These are phyloP conservation scores for Passer domesticus DNA, from an alignment of 2,113 vertebrate species.

Conservation along the genomic window DNA sequence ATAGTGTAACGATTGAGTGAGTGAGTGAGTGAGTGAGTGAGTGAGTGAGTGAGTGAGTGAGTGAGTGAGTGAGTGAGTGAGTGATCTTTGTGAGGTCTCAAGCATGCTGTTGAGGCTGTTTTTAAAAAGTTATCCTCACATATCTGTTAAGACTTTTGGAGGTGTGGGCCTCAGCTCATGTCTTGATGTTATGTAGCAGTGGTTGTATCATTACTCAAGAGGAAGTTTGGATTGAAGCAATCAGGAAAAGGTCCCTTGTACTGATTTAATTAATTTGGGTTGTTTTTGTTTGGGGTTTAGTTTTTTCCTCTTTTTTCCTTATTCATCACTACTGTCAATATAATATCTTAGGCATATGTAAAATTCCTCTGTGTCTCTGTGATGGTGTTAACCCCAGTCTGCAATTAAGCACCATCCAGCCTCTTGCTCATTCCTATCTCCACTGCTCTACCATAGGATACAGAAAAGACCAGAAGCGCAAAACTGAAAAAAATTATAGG, in stretches of 20 bases:
- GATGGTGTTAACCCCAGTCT: background rate
- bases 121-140: background rate
- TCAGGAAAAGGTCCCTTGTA: background rate
- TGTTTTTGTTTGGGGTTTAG: background rate
- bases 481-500: background rate
- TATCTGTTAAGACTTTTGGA: background rate
- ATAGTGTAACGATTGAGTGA: background rate
- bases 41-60: too few species aligned
- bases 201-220: background rate
- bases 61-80: background rate
- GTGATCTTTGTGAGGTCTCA: background rate
- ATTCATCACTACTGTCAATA: background rate
- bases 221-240: background rate
- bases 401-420: background rate
- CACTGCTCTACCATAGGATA: background rate
- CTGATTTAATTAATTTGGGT: rapidly evolving
- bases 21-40: too few species aligned
- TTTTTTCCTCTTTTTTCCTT: background rate
- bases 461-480: background rate
- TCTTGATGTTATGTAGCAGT: background rate
- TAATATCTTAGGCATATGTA: background rate
- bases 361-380: background rate
- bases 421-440: background rate
- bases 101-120: background rate
- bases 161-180: background rate